Evolutionary conservation across 2,113 vertebrate species (phyloP), one percentile per base, ranked within the genome.

Genomic region (Myxocyprinus asiaticus): DNA sequence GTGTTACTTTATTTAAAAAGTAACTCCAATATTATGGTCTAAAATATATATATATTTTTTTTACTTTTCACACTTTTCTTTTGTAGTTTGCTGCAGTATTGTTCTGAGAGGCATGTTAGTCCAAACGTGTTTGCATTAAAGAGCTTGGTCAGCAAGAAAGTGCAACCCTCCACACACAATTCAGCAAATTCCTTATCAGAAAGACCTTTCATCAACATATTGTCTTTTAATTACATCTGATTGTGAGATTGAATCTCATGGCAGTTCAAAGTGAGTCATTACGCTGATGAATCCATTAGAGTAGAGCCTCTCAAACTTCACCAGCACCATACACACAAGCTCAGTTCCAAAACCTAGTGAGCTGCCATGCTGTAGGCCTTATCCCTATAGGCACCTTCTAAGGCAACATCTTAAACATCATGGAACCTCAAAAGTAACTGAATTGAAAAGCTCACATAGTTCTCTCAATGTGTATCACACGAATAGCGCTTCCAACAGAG

Each of bases 71-170:
- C 53, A 89, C 80, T 84, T 83, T 45, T 70, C 48, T 64, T 77
- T 81, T 84, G 79, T 87, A 82, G 86, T 90, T 92, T 88, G 89
- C 87, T 80, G 81, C 82, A 80, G 44, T 88, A 88, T 91, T 89
- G 90, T 90, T 87, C 83, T 79, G 81, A 88, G 85, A 88, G 91
- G 89, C 87, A 88, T 89, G 88, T 91, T 88, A 75, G 85, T 87
- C 89, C 84, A 76, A 83, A 90, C 88, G 82, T 88, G 87, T 86
- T 85, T 88, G 89, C 53, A 87, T 91, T 33, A 90, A 91, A 90
- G 87, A 86, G 90, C 88, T 85, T 77, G 86, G 92, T 91, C 90
- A 91, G 90, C 91, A 88, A 3, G 88, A 92, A 92, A 92, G 88
- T 91, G 89, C 14, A 86, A 86, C 86, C 82, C 90, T 89, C 85